These are phyloP conservation scores for Trachelus iudaicus DNA, from an alignment of 2,888 invertebrate genomes.

Conservation along the genomic window DNA sequence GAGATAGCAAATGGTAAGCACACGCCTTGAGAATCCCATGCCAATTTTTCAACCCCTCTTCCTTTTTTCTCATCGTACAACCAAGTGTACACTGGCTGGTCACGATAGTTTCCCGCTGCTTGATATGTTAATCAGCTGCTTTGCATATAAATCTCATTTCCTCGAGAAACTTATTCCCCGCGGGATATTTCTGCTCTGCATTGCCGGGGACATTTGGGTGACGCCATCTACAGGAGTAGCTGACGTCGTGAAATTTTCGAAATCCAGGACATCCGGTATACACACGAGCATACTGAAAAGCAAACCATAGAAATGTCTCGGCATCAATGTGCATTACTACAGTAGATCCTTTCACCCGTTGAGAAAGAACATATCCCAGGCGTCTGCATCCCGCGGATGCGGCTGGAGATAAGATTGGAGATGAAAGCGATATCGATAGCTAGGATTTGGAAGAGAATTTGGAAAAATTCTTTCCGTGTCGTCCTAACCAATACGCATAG, in stretches of 20 bases:
- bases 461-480: not conserved
- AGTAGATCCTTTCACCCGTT: not conserved
- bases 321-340: not conserved
- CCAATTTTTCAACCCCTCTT: not conserved
- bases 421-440: not conserved
- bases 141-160: not conserved
- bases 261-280: not conserved
- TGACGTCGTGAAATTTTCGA: not conserved
- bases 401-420: not conserved
- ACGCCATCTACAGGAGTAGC: not conserved
- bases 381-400: not conserved
- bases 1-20: not conserved
- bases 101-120: not conserved
- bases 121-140: not conserved
- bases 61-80: not conserved
- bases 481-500: not conserved
- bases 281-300: not conserved
- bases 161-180: not conserved
- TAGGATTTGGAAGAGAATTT: not conserved
- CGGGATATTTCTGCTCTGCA: not conserved
- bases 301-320: not conserved
- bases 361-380: not conserved
- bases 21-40: not conserved
- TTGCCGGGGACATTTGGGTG: not conserved
- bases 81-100: not conserved